Conservation (phyloP, 2,113 vertebrate genomes). For the zebrafish (Danio rerio) region GRCz12tu NC_133176.1:41610501-41611000, state of each 20-base stretch:
- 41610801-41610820: not conserved
- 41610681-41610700: slow-evolving; percentile 4
- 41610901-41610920: not conserved
- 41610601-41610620: not conserved
- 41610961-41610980: not conserved
- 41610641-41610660: slow-evolving; percentile 5
- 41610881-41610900: slow-evolving; percentile 24
- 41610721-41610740: slow-evolving; percentile 15
- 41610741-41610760: slow-evolving; percentile 11
- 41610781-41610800: not conserved
- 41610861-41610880: not conserved
- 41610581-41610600: slow-evolving; percentile 12
- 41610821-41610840: not conserved
- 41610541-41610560: slow-evolving; percentile 32
- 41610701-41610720: slow-evolving; percentile 2
- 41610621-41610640: not conserved
- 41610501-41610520: slow-evolving; percentile 34
- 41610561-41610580: slow-evolving; percentile 23
- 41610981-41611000: not conserved
- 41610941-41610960: not conserved
- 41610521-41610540: not conserved
- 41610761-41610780: not conserved
- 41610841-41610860: not conserved
- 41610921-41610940: not conserved
- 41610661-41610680: slow-evolving; percentile 23